Evolutionary conservation across 2,888 invertebrate genomes (phyloP), one percentile per base, ranked within the genome.

Genomic region (Melinaea marsaeus): DNA sequence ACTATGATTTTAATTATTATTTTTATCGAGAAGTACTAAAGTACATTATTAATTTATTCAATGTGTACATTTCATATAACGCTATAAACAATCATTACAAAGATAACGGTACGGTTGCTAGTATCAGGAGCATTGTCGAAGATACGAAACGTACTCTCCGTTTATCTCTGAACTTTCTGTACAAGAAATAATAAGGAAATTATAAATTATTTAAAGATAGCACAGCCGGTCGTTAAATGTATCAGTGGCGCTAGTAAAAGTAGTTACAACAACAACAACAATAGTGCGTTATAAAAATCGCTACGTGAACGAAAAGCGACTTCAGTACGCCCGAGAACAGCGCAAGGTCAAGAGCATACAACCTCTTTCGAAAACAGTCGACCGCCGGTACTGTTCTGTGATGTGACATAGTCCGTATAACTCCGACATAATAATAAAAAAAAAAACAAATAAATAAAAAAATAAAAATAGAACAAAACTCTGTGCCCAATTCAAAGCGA

Each of bases 281-380:
- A 84, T 83, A 80, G 80, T 80, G 81, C 84, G 80, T 88, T 89
- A 90, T 90, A 90, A 90, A 90, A 89, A 84, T 79, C 76, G 77
- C 79, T 72, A 82, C 76, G 77, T 76, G 77, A 75, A 81, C 85
- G 79, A 83, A 86, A 86, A 84, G 79, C 80, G 76, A 81, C 83
- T 85, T 87, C 89, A 90, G 90, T 90, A 73, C 79, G 78, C 76
- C 74, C 73, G 80, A 79, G 83, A 79, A 72, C 76, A 74, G 79
- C 79, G 84, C 88, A 89, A 90, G 90, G 90, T 90, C 90, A 90
- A 86, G 86, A 86, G 77, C 86, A 80, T 79, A 63, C 72, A 79
- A 74, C 78, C 85, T 84, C 83, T 81, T 84, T 83, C 80, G 76
- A 78, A 82, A 83, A 84, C 88, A 86, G 85, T 85, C 83, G 78